These are phyloP conservation scores for Pangasius sanitwongsei DNA, from an alignment of 2,797 vertebrate species.

Conservation along the genomic window DNA sequence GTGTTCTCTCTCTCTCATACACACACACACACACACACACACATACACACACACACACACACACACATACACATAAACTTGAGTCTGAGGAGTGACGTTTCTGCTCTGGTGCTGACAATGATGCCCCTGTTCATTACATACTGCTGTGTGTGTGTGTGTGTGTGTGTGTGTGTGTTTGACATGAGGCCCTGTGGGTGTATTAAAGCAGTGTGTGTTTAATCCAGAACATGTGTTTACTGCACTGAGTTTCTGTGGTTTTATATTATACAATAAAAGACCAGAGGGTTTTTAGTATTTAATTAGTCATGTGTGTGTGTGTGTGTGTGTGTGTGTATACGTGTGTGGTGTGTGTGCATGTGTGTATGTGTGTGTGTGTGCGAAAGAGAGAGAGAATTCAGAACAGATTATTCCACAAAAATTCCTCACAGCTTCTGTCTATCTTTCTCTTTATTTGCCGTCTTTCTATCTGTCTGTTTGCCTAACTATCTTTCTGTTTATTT, in stretches of 20 bases:
- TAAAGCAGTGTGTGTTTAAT: background rate
- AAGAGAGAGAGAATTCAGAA: background rate
- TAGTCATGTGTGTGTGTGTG: background rate
- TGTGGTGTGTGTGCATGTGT: background rate
- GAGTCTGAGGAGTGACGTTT: conserved; percentile 16
- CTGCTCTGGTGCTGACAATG: conserved; percentile 6
- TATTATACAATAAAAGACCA: background rate
- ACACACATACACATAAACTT: background rate
- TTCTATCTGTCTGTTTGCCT: background rate
- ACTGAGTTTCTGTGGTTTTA: background rate
- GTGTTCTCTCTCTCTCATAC: background rate
- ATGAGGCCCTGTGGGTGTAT: background rate
- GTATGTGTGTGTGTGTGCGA: background rate
- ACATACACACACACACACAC: background rate
- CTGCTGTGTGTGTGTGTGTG: background rate
- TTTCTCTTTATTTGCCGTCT: background rate
- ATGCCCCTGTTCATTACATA: background rate
- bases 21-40: background rate
- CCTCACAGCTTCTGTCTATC: background rate
- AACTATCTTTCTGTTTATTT: background rate
- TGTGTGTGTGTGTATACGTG: background rate
- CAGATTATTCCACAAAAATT: background rate
- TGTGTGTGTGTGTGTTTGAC: background rate
- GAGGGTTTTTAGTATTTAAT: background rate
- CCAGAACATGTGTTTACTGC: background rate